Evolutionary conservation across 2,888 invertebrate genomes (phyloP).

Genomic region (Silvanus unidentatus): DNA sequence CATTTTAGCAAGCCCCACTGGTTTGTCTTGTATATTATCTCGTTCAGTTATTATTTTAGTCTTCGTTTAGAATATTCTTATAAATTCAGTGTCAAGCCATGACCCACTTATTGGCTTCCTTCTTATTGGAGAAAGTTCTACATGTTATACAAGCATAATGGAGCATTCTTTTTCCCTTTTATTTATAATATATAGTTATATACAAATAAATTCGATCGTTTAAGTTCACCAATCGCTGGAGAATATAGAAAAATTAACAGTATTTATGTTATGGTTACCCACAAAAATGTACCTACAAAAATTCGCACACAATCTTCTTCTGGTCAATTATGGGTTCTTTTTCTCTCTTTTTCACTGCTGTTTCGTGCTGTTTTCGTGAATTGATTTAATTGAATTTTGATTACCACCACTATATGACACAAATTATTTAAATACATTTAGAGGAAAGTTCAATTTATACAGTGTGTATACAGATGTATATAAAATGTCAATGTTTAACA

Average conservation of each 20-base stretch:
- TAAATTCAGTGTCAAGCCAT: conserved; percentile 9
- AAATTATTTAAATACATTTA: too few relatives aligned
- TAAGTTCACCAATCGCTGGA: background rate
- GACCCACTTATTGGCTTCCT: conserved; percentile 7
- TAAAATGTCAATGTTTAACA: too few relatives aligned
- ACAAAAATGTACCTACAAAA: too few relatives aligned
- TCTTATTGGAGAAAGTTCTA: conserved; percentile 5
- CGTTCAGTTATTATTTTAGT: background rate
- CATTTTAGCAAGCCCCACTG: conserved; percentile 13
- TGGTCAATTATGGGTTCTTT: too few relatives aligned
- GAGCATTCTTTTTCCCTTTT: conserved; percentile 10
- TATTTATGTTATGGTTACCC: background rate
- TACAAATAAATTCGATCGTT: conserved; percentile 1
- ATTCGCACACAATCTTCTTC: too few relatives aligned
- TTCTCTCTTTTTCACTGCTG: too few relatives aligned
- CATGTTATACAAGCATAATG: conserved; percentile 6
- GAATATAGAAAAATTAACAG: too few relatives aligned
- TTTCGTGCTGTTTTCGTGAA: too few relatives aligned
- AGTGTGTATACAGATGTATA: too few relatives aligned
- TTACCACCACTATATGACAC: too few relatives aligned
- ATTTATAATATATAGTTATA: conserved; percentile 7
- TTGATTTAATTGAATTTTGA: too few relatives aligned
- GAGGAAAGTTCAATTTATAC: too few relatives aligned
- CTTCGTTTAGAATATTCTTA: background rate
- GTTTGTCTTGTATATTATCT: conserved; percentile 7